phyloP scores from a whole-genome alignment of 2,113 vertebrate genomes.

The Ceyx melanurus region DNA sequence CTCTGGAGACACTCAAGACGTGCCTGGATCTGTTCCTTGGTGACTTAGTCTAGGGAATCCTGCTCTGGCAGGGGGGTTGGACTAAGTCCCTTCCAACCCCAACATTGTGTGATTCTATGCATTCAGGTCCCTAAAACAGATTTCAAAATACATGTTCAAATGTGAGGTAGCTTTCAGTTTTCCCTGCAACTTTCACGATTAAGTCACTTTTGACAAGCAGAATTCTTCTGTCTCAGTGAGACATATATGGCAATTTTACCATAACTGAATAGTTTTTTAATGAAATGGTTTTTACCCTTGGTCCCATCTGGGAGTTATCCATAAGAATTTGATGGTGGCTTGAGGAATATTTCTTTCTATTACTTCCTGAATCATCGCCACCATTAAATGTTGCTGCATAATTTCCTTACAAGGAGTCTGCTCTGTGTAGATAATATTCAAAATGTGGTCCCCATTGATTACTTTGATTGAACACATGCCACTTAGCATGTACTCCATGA shows the following conservation, averaged over 20 bases:
- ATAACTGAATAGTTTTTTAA: slow-evolving; percentile 52
- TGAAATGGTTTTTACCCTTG: slow-evolving; percentile 29
- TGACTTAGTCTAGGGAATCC: too few species aligned
- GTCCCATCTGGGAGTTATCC: slow-evolving; percentile 50
- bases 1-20: too few species aligned
- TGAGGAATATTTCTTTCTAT: slow-evolving; percentile 21
- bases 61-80: too few species aligned
- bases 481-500: neutral
- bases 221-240: slow-evolving; percentile 21
- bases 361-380: slow-evolving; percentile 52
- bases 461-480: slow-evolving; percentile 29
- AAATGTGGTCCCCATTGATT: slow-evolving; percentile 14
- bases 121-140: slow-evolving; percentile 36
- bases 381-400: slow-evolving; percentile 43
- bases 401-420: slow-evolving; percentile 52
- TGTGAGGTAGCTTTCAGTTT: slow-evolving; percentile 38
- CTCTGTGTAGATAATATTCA: slow-evolving; percentile 38
- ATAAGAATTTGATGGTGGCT: slow-evolving; percentile 27
- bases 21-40: too few species aligned
- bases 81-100: too few species aligned
- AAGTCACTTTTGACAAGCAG: slow-evolving; percentile 45
- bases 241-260: slow-evolving; percentile 42
- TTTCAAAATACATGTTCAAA: slow-evolving; percentile 38
- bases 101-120: neutral
- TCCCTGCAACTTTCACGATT: slow-evolving; percentile 45